Evolutionary conservation across 2,888 invertebrate species (phyloP).

Genomic region (Pammene aurita): DNA sequence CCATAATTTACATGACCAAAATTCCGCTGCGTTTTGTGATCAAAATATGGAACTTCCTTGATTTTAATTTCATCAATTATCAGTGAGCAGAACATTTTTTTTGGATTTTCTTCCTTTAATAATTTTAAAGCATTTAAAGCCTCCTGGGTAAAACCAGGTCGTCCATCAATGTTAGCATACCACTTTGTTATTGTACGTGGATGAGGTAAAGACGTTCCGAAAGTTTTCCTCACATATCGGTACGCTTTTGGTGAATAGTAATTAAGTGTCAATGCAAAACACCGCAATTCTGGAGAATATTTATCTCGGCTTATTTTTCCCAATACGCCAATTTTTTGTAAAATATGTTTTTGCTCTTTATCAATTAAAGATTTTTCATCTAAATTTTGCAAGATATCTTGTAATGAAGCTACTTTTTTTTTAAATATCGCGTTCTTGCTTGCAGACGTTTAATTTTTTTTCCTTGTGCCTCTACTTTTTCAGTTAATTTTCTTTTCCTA

Average conservation of each 20-base stretch:
- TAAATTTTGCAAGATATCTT: neutral
- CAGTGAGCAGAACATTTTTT: conserved; percentile 5
- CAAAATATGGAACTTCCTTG: conserved; percentile 3
- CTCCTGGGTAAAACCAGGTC: conserved; percentile 2
- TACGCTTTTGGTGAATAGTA: conserved; percentile 29
- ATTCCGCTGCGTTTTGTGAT: conserved; percentile 7
- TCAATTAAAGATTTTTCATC: neutral
- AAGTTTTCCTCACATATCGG: conserved; percentile 32
- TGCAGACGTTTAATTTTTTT: conserved; percentile 10
- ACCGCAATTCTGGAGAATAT: conserved; percentile 20
- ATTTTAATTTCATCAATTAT: conserved; percentile 20
- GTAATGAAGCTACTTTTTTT: conserved; percentile 8
- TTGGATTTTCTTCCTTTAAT: neutral
- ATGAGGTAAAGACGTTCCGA: conserved; percentile 35
- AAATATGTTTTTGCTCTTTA: conserved; percentile 1
- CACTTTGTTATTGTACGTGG: conserved; percentile 11
- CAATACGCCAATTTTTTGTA: neutral
- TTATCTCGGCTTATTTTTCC: neutral
- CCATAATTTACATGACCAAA: conserved; percentile 15
- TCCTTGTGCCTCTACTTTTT: conserved; percentile 5
- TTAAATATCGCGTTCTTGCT: conserved; percentile 13
- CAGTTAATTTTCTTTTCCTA: conserved; percentile 5
- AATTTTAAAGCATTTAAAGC: neutral
- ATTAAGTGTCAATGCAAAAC: conserved; percentile 31
- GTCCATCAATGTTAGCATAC: conserved; percentile 6